Evolutionary conservation across 64 coral and sea anemone species (phyloP).

Genomic region (Trachythela sp.): DNA sequence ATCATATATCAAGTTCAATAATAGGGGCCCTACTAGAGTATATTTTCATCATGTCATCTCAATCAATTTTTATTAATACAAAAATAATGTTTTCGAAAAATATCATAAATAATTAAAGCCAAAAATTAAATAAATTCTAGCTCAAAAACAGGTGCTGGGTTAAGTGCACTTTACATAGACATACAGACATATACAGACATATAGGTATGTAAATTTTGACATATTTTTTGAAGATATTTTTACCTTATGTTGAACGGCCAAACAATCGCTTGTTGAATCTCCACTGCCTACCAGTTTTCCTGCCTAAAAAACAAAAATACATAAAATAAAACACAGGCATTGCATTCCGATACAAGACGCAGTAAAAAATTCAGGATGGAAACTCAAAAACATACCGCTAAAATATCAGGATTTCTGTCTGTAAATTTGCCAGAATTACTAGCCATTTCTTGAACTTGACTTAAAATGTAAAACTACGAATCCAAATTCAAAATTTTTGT

Average conservation of each 20-base stretch:
- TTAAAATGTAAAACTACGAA: not conserved
- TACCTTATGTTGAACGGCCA: not conserved
- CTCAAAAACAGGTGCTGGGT: too few species aligned
- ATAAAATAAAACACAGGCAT: too few species aligned
- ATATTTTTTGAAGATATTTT: not conserved
- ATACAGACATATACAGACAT: too few species aligned
- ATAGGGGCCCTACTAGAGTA: too few species aligned
- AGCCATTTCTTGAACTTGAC: not conserved
- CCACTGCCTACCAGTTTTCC: not conserved
- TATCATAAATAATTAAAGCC: too few species aligned
- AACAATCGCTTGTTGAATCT: not conserved
- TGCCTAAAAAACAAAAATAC: not conserved
- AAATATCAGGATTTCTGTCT: not conserved
- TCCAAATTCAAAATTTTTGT: not conserved
- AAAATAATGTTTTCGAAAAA: too few species aligned
- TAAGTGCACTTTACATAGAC: too few species aligned
- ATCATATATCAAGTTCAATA: too few species aligned
- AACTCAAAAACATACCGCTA: not conserved
- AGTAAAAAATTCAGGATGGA: not conserved
- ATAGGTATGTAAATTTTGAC: not conserved
- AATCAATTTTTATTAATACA: too few species aligned
- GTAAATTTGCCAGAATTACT: not conserved
- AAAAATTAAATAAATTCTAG: too few species aligned
- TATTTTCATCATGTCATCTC: too few species aligned
- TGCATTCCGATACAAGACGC: not conserved